Evolutionary conservation across 2,888 invertebrate genomes (phyloP), one percentile per base, ranked within the genome.

Genomic region (Alitta virens): DNA sequence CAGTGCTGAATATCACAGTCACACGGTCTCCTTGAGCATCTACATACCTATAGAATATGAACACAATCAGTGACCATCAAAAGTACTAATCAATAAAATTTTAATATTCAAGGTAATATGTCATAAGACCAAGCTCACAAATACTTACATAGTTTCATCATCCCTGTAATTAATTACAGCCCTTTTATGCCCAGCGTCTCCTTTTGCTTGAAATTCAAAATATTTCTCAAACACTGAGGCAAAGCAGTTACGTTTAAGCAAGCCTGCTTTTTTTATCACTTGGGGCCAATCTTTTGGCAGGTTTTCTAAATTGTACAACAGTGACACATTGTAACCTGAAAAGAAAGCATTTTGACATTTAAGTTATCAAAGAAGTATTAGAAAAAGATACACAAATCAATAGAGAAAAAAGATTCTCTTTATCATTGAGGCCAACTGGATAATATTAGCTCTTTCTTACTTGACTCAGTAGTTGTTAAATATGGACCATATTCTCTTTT

Each of bases 161-260:
- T 94, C 95, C 75, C 99, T 88, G 83, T 98, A 99, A 84, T 98
- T 93, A 82, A 99, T 97, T 70, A 99, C 95, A 63, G 99, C 99
- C 74, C 94, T 87, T 83, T 94, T 91, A 75, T 94, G 91, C 27
- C 91, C 90, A 75, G 91, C 90, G 77, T 92, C 90, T 1, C 94
- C 96, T 73, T 90, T 88, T 82, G 95, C 94, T 85, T 99, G 97
- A 83, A 93, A 93, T 82, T 96, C 91, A 84, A 99, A 99, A 86
- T 99, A 99, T 81, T 98, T 97, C 91, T 99, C 97, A 85, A 99
- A 99, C 65, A 99, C 97, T 18, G 97, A 96, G 52, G 98, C 98
- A 84, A 99, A 99, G 85, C 99, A 99, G 85, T 99, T 94, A 77
- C 98, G 88, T 84, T 99, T 99, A 67, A 99, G 85, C 60, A 96